Percentiles rank a stretch among this genome's conserved stretches.
These are phyloP conservation scores for Diacarnus erythraeanus DNA, from an alignment of 37 sponge, comb jelly and placozoan species.

Conservation along the genomic window DNA sequence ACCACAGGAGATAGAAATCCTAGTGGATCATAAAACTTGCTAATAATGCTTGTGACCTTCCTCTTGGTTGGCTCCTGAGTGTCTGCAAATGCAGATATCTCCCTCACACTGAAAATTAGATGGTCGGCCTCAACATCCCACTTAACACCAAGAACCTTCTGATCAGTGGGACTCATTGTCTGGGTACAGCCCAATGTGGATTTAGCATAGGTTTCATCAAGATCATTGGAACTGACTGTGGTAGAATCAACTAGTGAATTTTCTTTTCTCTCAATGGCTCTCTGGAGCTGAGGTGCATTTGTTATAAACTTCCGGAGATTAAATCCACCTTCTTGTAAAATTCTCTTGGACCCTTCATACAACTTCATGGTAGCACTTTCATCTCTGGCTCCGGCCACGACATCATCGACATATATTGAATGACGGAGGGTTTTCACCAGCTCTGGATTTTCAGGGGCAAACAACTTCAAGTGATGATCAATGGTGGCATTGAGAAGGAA, in stretches of 20 bases:
- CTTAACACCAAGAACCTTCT: conserved; percentile 30
- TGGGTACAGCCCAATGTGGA: conserved; percentile 7
- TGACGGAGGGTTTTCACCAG: conserved; percentile 8
- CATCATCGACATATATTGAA: conserved; percentile 42
- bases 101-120: conserved; percentile 14
- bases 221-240: background rate
- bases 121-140: conserved; percentile 30
- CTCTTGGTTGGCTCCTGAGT: conserved; percentile 35
- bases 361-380: conserved; percentile 22
- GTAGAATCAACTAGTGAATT: no score
- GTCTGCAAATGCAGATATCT: conserved; percentile 20
- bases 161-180: background rate
- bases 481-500: conserved; percentile 48
- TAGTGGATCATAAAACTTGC: conserved; percentile 47
- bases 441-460: conserved; percentile 7
- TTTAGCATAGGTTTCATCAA: conserved; percentile 18
- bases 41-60: conserved; percentile 21
- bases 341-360: conserved; percentile 25
- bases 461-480: conserved; percentile 26
- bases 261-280: background rate
- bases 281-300: no score
- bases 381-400: conserved; percentile 24
- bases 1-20: conserved; percentile 51
- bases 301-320: conserved; percentile 46
- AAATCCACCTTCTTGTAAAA: conserved; percentile 36